Conservation (phyloP, 2,797 vertebrate species). For the Scolopax bukidnonensis region DNA sequence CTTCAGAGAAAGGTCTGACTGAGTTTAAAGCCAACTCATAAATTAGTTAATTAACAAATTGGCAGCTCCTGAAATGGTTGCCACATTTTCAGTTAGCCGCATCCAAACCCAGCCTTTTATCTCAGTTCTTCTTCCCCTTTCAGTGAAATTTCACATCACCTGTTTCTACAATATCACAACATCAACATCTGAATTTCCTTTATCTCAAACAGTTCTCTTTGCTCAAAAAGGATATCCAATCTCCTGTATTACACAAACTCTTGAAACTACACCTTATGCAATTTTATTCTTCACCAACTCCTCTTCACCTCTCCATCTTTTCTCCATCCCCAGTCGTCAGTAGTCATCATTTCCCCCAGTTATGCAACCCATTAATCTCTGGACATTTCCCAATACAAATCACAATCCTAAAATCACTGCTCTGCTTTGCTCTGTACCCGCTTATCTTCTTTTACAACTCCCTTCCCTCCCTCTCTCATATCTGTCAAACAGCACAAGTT, state of each 20-base stretch:
- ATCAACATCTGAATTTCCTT: not conserved
- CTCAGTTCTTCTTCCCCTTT: not conserved
- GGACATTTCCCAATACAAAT: not conserved
- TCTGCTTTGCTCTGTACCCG: slow-evolving; percentile 1
- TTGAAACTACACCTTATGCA: not conserved
- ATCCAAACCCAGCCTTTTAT: not conserved
- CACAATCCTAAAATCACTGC: not conserved
- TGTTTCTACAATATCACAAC: not conserved
- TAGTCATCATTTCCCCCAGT: not conserved
- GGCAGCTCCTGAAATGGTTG: slow-evolving; percentile 6
- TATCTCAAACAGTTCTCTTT: not conserved
- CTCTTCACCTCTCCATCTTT: not conserved
- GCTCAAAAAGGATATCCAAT: not conserved
- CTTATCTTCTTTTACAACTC: slow-evolving; percentile 33
- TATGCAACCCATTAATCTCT: not conserved
- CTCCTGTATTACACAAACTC: not conserved
- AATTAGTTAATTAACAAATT: slow-evolving; percentile 33
- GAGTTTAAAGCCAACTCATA: slow-evolving; percentile 29
- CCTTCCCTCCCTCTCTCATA: not conserved
- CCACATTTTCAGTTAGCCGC: slow-evolving; percentile 1
- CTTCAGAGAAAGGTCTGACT: not conserved
- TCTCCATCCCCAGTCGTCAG: not conserved
- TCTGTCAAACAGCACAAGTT: not conserved
- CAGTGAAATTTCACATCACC: slow-evolving; percentile 7
- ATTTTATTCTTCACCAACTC: not conserved